Base-by-base conservation (phyloP, 2,888 invertebrate species). In the Rhimphoctona megacephalus region DNA sequence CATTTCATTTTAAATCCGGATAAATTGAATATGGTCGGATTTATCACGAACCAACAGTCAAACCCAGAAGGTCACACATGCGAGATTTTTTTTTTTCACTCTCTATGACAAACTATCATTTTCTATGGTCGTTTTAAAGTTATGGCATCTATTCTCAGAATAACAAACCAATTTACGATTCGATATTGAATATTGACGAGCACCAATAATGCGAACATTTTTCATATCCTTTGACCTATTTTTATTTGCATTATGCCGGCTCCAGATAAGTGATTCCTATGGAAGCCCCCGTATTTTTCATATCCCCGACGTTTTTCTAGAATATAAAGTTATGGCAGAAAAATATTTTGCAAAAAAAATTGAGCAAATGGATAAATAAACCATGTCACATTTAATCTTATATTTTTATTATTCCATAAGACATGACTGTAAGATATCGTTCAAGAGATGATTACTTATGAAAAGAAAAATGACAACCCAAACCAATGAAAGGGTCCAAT, bases 101-200 rank as follows among this genome's bases (percentile, higher is more conserved):
- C 22, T 69, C 22, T 7, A 43, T 69, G 36, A 43, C 17, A 69
- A 69, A 69, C 43, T 69, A 69, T 67, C 39, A 22, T 69, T 69
- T n/a, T 25, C 25, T 69, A 25, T 22, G 8, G 6, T 14, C 14
- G 25, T 25, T 43, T 69, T 25, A 14, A 39, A 69, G 17, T 22
- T 17, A 25, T 69, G 25, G 19, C n/a, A 69, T 39, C 69, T 25
- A 43, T 43, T 17, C 61, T 30, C 30, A 6, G 61, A 43, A 69
- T 43, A 43, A 69, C 43, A 43, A 43, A 43, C 43, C 36, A 43
- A 43, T 69, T 43, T 14, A 9, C 3, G 17, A 69, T 46, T 22
- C 69, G 69, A 69, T 69, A 69, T 69, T 39, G 43, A 69, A 69
- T 69, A 43, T 69, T 69, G 69, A 61, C 25, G 69, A 25, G 69